Base-by-base conservation (phyloP, 2,888 invertebrate species). In the Drosophila antonietae region DNA sequence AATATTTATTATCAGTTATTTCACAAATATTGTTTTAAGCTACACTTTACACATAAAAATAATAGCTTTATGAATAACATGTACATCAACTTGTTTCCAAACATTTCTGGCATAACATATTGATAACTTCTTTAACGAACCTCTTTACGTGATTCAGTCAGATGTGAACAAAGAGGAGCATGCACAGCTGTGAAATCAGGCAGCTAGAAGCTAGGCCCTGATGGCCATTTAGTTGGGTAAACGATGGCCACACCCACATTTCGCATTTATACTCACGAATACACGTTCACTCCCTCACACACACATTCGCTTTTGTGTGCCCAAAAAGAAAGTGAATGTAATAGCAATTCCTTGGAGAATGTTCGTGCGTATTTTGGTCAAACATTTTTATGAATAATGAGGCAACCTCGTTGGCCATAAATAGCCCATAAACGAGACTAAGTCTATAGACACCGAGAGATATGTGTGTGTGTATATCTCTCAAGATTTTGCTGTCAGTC, bases 381-480 rank as follows among this genome's bases (percentile, higher is more conserved):
- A 77, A 68, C 71, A 88, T 81, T 86, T 84, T 83, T 74, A 86
- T 84, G 84, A 84, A 86, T 80, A 81, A 88, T 76, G 87, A 67
- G 61, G 44, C 62, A 71, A 75, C 81, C 68, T 69, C 75, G 62
- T 80, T 78, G 75, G 63, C 75, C 86, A 83, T 87, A 84, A 87
- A 85, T 87, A 76, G 73, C 58, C 74, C 73, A 75, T 85, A 80
- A 89, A 87, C 72, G 71, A 46, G 67, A 47, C 66, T 52, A 63
- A 35, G 47, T 58, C 33, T 37, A 41, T 49, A 59, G 71, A 62
- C 60, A 44, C 15, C 39, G 46, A 12, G 33, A 37, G 60, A 52
- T 53, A 23, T 49, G 56, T 43, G 52, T 41, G 52, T 41, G 31
- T 56, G 20, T 52, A 31, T 46, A 20, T 37, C 46, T 61, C 44